These are phyloP conservation scores for Yasuhikotakia modesta DNA, from an alignment of 2,797 vertebrate genomes.

Conservation along the genomic window DNA sequence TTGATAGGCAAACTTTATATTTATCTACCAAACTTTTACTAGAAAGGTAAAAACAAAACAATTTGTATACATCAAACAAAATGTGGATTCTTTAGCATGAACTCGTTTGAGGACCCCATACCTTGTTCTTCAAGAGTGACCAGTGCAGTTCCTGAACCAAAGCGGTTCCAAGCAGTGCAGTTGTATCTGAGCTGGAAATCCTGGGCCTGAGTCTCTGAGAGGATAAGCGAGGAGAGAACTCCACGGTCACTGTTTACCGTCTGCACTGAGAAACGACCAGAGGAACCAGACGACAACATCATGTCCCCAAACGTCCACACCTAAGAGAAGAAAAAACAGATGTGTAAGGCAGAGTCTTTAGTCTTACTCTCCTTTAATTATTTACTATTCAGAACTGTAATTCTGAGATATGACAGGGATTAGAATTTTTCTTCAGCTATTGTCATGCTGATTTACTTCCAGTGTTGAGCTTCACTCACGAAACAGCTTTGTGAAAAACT, in stretches of 20 bases:
- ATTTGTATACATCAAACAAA: too few relatives aligned
- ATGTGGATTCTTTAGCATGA: neutral
- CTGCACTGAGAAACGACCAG: constrained; percentile 86
- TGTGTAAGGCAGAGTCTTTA: neutral
- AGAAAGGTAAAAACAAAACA: too few relatives aligned
- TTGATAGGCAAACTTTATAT: too few relatives aligned
- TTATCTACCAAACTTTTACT: too few relatives aligned
- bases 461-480: neutral
- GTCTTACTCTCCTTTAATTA: neutral
- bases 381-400: neutral
- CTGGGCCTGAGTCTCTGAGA: constrained; percentile 81
- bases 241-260: constrained; percentile 79
- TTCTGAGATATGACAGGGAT: neutral
- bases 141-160: constrained; percentile 70
- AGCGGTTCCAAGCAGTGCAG: constrained; percentile 79
- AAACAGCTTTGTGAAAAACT: constrained; percentile 13
- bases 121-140: constrained; percentile 76
- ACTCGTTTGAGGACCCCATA: constrained; percentile 38
- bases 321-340: constrained; percentile 63
- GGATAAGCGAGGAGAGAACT: constrained; percentile 83
- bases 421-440: constrained; percentile 3
- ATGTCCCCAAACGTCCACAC: constrained; percentile 88
- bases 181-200: constrained; percentile 83
- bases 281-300: constrained; percentile 80
- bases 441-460: constrained; percentile 30